Percentiles rank a stretch among this genome's conserved stretches.
Conservation (phyloP, 2,888 invertebrate species). For the Platerodrilus igneus region DNA sequence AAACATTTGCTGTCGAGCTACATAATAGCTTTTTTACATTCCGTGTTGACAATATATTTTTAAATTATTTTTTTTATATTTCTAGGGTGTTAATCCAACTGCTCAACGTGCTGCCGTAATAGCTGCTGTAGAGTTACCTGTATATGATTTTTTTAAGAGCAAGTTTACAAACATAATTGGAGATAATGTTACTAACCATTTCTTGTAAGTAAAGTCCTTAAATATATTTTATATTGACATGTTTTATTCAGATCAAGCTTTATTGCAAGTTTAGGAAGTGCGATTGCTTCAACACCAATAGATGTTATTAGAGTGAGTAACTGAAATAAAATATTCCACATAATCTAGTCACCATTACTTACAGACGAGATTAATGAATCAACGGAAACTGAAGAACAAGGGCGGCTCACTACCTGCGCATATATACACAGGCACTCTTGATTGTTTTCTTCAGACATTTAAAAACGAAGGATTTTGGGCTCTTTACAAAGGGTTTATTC, state of each 20-base stretch:
- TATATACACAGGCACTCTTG: slow-evolving; percentile 77
- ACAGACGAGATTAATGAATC: slow-evolving; percentile 93
- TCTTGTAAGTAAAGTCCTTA: slow-evolving; percentile 70
- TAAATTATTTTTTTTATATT: slow-evolving; percentile 21
- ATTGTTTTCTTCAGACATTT: slow-evolving; percentile 67
- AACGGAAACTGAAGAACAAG: slow-evolving; percentile 56
- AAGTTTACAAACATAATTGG: slow-evolving; percentile 65
- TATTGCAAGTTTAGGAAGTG: slow-evolving; percentile 87
- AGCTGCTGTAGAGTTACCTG: slow-evolving; percentile 90
- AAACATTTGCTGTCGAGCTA: neutral
- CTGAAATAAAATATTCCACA: slow-evolving; percentile 1
- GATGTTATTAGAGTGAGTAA: slow-evolving; percentile 82
- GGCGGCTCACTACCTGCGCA: slow-evolving; percentile 52
- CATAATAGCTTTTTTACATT: neutral
- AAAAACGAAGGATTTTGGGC: slow-evolving; percentile 82
- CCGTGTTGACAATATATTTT: slow-evolving; percentile 1
- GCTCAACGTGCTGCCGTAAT: slow-evolving; percentile 90
- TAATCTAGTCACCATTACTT: slow-evolving; percentile 35
- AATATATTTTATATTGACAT: slow-evolving; percentile 9
- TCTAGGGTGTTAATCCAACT: slow-evolving; percentile 84
- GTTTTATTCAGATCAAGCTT: slow-evolving; percentile 72
- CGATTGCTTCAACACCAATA: slow-evolving; percentile 89
- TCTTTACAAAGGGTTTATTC: slow-evolving; percentile 91
- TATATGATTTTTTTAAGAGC: slow-evolving; percentile 86
- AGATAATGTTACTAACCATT: slow-evolving; percentile 80